Conservation (phyloP, 2,797 vertebrate species). For the Semotilus atromaculatus region DNA sequence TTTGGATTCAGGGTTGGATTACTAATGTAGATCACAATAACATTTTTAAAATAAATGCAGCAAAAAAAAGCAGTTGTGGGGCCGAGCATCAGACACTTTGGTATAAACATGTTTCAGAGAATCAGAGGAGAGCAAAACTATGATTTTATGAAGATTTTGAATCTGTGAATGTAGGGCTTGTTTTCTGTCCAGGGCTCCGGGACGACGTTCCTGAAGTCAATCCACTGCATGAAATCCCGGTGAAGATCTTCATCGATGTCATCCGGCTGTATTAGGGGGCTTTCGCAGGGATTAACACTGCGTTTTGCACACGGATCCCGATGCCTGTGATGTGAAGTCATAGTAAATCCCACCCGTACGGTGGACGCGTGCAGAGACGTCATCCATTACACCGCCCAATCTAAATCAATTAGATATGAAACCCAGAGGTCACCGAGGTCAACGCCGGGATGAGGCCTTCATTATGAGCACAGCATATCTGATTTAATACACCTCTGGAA, state of each 20-base stretch:
- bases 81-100: background rate
- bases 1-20: background rate
- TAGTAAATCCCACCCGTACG: slow-evolving; percentile 30
- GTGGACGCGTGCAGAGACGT: slow-evolving; percentile 5
- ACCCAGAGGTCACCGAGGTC: slow-evolving; percentile 64
- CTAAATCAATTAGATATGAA: slow-evolving; percentile 64
- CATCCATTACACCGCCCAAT: slow-evolving; percentile 46
- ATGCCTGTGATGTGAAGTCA: slow-evolving; percentile 53
- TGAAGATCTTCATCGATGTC: background rate
- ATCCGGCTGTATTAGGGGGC: background rate
- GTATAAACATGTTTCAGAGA: background rate
- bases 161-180: background rate
- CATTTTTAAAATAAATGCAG: background rate
- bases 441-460: slow-evolving; percentile 52
- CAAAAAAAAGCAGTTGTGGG: background rate
- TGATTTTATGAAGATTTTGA: too few relatives aligned
- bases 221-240: background rate
- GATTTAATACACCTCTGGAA: slow-evolving; percentile 69
- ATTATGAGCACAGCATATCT: slow-evolving; percentile 67
- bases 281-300: background rate
- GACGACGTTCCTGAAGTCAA: background rate
- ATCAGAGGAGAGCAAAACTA: background rate
- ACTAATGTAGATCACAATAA: background rate
- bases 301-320: slow-evolving; percentile 13
- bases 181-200: background rate